Evolutionary conservation across 30 jellyfish, hydroid and myxozoan species (phyloP).

Genomic region (Clytia hemisphaerica): DNA sequence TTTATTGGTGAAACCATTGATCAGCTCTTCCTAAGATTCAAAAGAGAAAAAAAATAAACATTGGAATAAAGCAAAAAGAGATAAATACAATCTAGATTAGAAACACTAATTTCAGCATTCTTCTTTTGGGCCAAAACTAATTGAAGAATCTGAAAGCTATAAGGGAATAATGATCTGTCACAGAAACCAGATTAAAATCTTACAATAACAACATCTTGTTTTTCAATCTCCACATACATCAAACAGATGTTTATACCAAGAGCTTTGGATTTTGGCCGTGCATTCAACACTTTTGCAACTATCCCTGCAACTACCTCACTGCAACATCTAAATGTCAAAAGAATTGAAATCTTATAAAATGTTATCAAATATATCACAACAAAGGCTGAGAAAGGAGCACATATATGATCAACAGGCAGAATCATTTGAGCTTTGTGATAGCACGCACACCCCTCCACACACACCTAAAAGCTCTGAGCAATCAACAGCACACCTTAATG

Average conservation of each 20-base stretch:
- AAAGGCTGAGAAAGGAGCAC: no score
- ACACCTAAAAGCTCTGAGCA: no score
- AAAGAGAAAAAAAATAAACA: neutral
- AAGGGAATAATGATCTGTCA: neutral
- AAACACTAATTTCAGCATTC: neutral
- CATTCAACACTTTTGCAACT: slow-evolving; percentile 78
- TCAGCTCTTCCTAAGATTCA: slow-evolving; percentile 68
- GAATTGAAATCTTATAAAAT: neutral
- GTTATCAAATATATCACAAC: neutral
- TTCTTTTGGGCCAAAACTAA: neutral
- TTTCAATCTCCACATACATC: slow-evolving; percentile 73
- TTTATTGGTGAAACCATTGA: slow-evolving; percentile 70
- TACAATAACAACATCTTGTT: slow-evolving; percentile 87
- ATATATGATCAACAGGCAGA: no score
- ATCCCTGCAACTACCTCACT: slow-evolving; percentile 90
- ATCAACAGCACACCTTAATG: no score
- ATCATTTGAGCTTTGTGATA: no score
- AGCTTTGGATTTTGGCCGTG: slow-evolving; percentile 81
- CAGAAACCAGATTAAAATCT: slow-evolving; percentile 13
- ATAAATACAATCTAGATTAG: neutral
- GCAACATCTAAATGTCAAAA: slow-evolving; percentile 58
- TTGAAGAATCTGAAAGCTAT: neutral
- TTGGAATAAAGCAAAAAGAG: neutral
- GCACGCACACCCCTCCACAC: no score
- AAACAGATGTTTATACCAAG: slow-evolving; percentile 85